Conservation (phyloP, 2,797 vertebrate genomes). For the Gallinago stenura region DNA sequence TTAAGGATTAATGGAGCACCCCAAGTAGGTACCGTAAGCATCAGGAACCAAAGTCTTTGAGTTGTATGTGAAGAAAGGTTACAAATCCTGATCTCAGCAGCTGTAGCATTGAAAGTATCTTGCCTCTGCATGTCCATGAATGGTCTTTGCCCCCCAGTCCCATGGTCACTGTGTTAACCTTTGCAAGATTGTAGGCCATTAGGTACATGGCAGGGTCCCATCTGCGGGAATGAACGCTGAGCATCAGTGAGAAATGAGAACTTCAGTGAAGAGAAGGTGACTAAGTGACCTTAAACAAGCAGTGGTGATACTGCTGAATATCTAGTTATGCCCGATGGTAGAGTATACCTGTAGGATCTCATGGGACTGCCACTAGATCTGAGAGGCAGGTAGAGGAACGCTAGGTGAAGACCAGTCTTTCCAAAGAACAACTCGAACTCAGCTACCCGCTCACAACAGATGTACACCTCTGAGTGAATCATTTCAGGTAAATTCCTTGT, state of each 20-base stretch:
- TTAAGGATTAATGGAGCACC: background rate
- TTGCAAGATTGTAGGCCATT: background rate
- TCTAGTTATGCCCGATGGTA: background rate
- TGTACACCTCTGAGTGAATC: background rate
- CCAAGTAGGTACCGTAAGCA: background rate
- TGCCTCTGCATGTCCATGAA: background rate
- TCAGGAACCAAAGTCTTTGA: background rate
- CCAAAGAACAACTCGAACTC: background rate
- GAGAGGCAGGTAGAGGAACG: background rate
- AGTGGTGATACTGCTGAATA: background rate
- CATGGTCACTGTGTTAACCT: fast-evolving
- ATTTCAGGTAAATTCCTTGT: background rate
- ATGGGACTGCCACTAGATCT: background rate
- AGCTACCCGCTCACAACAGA: background rate
- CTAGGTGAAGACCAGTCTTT: background rate
- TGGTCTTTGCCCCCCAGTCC: background rate
- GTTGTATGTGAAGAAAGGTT: background rate
- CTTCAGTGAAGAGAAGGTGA: background rate
- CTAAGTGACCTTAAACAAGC: background rate
- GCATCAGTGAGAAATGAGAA: background rate
- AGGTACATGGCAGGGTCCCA: background rate
- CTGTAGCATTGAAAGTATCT: background rate
- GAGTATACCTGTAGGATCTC: background rate
- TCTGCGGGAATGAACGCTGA: background rate
- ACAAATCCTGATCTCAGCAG: background rate